Base-by-base conservation (phyloP, 2,113 vertebrate genomes). In the Phaethon lepturus region DNA sequence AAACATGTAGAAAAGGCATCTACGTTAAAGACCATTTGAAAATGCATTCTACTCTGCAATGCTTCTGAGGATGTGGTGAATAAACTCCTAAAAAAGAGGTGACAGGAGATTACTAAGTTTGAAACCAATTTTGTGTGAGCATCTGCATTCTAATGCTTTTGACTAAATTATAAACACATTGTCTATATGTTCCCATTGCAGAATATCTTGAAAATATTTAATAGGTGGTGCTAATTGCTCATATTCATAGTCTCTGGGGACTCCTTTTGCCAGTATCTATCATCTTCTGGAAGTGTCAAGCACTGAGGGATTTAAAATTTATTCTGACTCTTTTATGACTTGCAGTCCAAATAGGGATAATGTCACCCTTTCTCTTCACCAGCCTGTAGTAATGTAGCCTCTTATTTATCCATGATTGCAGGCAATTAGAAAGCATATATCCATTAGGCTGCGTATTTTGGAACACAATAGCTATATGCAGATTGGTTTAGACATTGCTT, bases 341-440 rank as follows among this genome's bases (percentile, higher is more conserved):
- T 95, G 40, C 52, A 88, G 74, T 77, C 68, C 86, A 92, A 91
- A 81, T 78, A 84, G 68, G 91, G 38, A 52, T 67, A 82, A 44
- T 66, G 47, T 87, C 72, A 86, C 44, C 78, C 44, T 93, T 93
- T 91, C 25, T 74, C 63, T 84, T 93, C 62, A 76, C 52, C 55
- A 88, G 44, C 33, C 42, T 49, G 18, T 92, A 68, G 73, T 92
- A 72, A 78, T 81, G 49, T 64, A 89, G 44, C n/a, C 52, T 89
- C 64, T 81, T 84, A 90, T 86, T 91, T 95, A 53, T 74, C 72
- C 47, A 28, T 26, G 42, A 91, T n/a, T 81, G 23, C 35, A 84
- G 86, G 44, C 77, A 93, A 75, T 92, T 95, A 88, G 85, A 92
- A 90, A 94, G 52, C 72, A n/a, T 91, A 56, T 88, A 81, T 91